Conservation (phyloP, 2,113 vertebrate species). For the Spea multiplicata region DNA sequence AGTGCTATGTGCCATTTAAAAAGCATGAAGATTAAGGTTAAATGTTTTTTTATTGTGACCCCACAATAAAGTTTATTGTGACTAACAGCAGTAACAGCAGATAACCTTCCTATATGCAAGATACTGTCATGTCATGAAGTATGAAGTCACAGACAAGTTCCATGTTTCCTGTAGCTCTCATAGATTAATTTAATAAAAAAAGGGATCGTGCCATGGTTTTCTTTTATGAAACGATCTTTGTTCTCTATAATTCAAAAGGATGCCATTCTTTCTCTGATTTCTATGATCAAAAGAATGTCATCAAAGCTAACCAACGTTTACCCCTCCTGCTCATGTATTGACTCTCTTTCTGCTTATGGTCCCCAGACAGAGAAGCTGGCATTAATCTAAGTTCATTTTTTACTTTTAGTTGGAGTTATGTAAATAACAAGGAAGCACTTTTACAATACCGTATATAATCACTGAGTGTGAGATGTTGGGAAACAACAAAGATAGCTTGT, state of each 20-base stretch:
- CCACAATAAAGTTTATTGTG: too few relatives aligned
- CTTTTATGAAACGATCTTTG: slow-evolving; percentile 37
- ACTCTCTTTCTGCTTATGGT: slow-evolving; percentile 22
- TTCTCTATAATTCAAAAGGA: slow-evolving; percentile 34
- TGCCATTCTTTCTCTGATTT: slow-evolving; percentile 29
- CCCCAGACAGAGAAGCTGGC: slow-evolving; percentile 8
- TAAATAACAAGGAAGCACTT: slow-evolving; percentile 4
- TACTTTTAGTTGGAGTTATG: slow-evolving; percentile 28
- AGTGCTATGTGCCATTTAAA: too few relatives aligned
- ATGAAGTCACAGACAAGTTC: slow-evolving; percentile 1
- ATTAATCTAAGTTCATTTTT: slow-evolving; percentile 29
- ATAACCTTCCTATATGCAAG: too few relatives aligned
- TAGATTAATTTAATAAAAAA: neutral
- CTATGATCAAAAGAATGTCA: slow-evolving; percentile 45
- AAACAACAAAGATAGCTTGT: too few relatives aligned
- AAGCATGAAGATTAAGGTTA: too few relatives aligned
- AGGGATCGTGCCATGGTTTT: slow-evolving; percentile 9
- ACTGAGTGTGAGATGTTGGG: too few relatives aligned
- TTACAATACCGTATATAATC: neutral
- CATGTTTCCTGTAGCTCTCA: neutral
- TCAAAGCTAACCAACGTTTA: slow-evolving; percentile 36
- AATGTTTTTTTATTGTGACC: too few relatives aligned
- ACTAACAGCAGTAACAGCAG: too few relatives aligned
- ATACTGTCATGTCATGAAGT: neutral
- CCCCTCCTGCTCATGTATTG: slow-evolving; percentile 25